Evolutionary conservation across 2,113 vertebrate species (phyloP), one percentile per base, ranked within the genome.

Genomic region (Rhodinocichla rosea): DNA sequence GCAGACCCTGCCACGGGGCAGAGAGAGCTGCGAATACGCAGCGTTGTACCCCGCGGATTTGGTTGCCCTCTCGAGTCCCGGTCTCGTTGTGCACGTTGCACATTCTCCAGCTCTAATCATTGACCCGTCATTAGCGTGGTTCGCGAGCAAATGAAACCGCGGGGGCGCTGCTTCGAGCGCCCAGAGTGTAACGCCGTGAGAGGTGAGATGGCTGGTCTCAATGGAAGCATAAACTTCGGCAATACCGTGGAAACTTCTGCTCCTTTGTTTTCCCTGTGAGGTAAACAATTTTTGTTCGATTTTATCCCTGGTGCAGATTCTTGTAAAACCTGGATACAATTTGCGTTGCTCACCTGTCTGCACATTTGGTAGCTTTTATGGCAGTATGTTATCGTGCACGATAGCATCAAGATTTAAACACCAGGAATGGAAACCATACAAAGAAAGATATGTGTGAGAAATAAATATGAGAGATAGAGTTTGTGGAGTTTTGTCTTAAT

Each of bases 311-410:
- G 15, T 87, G 85, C 60, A 88, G 90, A 75, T 69, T 74, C 78
- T 40, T 75, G 49, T 89, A 87, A 96, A 91, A 77, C 56, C 39
- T 59, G 87, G 92, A 79, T 87, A 44, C 40, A 40, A 96, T 95
- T 81, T 97, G 94, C 83, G 79, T 92, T 93, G 97, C 87, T 97
- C 87, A 76, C n/a, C 68, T 76, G 55, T 65, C 89, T 74, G 93
- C 89, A 73, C 53, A 73, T 96, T 96, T 84, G 81, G 57, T 75
- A 91, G 69, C 39, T 16, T 42, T 97, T 83, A 91, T 59, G 89
- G 82, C 42, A 74, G 50, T 78, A 10, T 67, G 68, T 47, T 95
- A 64, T 78, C 37, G 37, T 59, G 62, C 6, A 7, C 56, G 67
- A 71, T 37, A 56, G 75, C 69, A 80, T 96, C 80, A 45, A 96